Base-by-base conservation (phyloP, 2,888 invertebrate species). In the Panorpa germanica region DNA sequence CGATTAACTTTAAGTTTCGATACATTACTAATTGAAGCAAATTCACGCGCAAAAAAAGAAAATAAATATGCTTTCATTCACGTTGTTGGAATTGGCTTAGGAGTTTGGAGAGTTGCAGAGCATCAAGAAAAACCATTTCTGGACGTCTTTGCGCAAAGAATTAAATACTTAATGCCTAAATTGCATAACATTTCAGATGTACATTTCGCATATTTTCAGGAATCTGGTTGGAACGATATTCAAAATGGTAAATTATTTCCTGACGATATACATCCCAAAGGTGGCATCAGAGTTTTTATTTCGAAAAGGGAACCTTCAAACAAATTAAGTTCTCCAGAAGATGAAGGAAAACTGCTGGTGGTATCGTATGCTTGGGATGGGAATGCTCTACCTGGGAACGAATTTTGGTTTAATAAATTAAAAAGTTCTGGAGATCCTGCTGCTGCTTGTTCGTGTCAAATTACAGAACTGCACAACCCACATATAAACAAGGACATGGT, bases 321-420 rank as follows among this genome's bases (percentile, higher is more conserved):
- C 0, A 57, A 54, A 32, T 39, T 71, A n/a, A n/a, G n/a, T n/a
- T n/a, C n/a, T n/a, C n/a, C n/a, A n/a, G n/a, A n/a, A n/a, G n/a
- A n/a, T n/a, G n/a, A 44, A 12, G 57, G 61, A 31, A 62, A 59
- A 36, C 44, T 65, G 7, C 49, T 73, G 10, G 61, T 74, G 0
- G 64, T 71, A 16, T 71, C 70, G 0, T 76, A 75, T 42, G 69
- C 76, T 1, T 72, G 74, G 70, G 75, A 76, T 43, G 67, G 71
- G 5, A 76, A 76, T 43, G 65, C 75, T 1, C 57, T 71, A 33
- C 75, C 76, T 2, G 76, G 75, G 25, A 76, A 76, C 40, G 76
- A 76, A 43, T 76, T 69, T 45, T 76, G 76, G 76, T n/a, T n/a
- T n/a, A n/a, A n/a, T n/a, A n/a, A n/a, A n/a, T n/a, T n/a, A n/a